Evolutionary conservation across 2,113 vertebrate species (phyloP), one percentile per base, ranked within the genome.

Genomic region (Rhinogobius similis): DNA sequence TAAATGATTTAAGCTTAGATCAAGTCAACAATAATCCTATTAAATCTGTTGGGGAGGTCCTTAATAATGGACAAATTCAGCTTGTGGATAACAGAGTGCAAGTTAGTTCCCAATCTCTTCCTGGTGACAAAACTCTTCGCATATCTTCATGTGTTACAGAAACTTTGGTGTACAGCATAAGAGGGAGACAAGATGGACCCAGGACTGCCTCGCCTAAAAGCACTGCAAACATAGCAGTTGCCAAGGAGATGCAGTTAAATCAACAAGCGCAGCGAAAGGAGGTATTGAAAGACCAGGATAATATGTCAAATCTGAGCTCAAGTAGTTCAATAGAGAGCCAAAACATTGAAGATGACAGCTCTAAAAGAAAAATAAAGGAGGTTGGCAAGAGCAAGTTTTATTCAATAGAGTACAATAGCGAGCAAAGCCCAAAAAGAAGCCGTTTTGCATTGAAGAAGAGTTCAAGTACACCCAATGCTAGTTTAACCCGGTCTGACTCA

Each of bases 361-460:
- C 66, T 6, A 77, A 46, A n/a, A 66, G 44, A 48, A 75, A 24
- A 74, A 58, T 61, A 13, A 89, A 79, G 68, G 77, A 86, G 20
- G 32, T 82, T 12, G 29, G 79, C 20, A 85, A 86, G 85, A 85
- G 69, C 65, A 83, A 29, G 38, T 81, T 86, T 26, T 81, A 75
- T 70, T 84, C 86, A 36, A 32, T 78, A 2, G 84, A 88, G 53
- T 70, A 62, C 43, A 82, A 64, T 59, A 84, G 79, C 65, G 83
- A 86, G 26, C 84, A 87, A 74, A 85, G 56, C 32, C 73, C 84
- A 64, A 92, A 88, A 59, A 86, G n/a, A 81, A 80, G 70, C 62
- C 65, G 82, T 4, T 91, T 90, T 76, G 62, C 68, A 9, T 62
- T 86, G 41, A 91, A 75, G 70, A 91, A 85, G 73, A 92, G 81